Evolutionary conservation across 1,140 invertebrate genomes (phyloP), one percentile per base, ranked within the genome.

Genomic region (Parapsyche elsis): DNA sequence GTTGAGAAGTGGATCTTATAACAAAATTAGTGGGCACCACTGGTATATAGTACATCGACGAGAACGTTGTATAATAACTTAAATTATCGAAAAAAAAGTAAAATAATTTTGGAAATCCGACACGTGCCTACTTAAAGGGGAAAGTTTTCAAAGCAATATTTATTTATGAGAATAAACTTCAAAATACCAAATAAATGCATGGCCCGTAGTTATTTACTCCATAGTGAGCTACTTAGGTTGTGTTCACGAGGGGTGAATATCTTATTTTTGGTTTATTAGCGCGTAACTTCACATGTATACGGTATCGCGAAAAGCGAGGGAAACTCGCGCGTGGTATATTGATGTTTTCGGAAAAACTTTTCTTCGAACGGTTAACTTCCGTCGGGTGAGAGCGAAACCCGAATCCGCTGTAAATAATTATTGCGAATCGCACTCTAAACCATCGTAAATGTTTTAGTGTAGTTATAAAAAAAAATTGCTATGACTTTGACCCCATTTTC

Each of bases 241-340:
- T 26, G 24, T 67, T 24, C 24, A 26, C 21, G 19, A 67, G 24
- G 64, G 64, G 64, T 67, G 64, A 67, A 67, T 67, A 67, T 67
- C 64, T 67, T 67, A 67, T 67, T 67, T 67, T 67, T 67, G 64
- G 64, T 67, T 67, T 67, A 67, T 67, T 67, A 67, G 64, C 64
- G 64, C 21, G 24, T 67, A 67, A 67, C 64, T 67, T 67, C 49
- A 53, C 49, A 53, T 67, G 23, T 67, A 67, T 67, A 67, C 10
- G n/a, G 57, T 61, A 19, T 26, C 14, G 24, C 24, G 64, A 67
- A 67, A 30, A 67, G 9, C 9, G 23, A 24, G 12, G 64, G 14
- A 53, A 53, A 53, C 49, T 53, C 16, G 49, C n/a, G n/a, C n/a
- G 12, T 5, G 2, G 12, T 53, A 53, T 53, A 67, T 26, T 67